These are phyloP conservation scores for Hesperophylax magnus DNA, from an alignment of 1,140 invertebrate genomes.

Conservation along the genomic window DNA sequence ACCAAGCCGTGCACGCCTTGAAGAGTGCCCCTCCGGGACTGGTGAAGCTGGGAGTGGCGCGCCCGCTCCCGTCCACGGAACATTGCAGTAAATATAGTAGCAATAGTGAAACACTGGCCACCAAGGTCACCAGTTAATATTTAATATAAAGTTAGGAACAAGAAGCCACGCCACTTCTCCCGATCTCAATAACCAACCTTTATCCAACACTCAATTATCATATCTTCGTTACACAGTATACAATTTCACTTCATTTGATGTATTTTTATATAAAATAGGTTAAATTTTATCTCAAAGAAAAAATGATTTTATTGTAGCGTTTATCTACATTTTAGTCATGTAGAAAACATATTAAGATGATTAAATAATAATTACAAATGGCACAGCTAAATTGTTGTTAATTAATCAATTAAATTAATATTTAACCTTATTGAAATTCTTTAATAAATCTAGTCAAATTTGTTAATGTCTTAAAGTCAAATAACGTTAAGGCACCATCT, in stretches of 20 bases:
- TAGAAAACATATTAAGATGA: background rate
- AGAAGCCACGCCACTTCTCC: background rate
- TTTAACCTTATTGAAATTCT: conserved; percentile 1
- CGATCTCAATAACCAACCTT: background rate
- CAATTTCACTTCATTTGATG: conserved; percentile 24
- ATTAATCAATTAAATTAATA: background rate
- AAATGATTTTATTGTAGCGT: background rate
- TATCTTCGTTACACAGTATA: conserved; percentile 36
- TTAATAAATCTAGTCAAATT: conserved; percentile 37
- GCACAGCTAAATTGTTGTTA: conserved; percentile 28
- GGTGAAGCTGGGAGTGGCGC: conserved; percentile 81
- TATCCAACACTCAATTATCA: conserved; percentile 31
- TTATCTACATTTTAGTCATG: background rate
- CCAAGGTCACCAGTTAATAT: conserved; percentile 56
- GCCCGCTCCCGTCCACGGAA: conserved; percentile 65
- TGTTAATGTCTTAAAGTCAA: conserved; percentile 10
- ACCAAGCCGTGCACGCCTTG: conserved; percentile 91
- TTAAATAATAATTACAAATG: background rate
- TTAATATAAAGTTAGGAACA: conserved; percentile 21
- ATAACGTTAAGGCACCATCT: conserved; percentile 8
- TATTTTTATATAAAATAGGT: conserved; percentile 36
- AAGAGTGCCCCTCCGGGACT: conserved; percentile 88
- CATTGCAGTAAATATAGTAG: conserved; percentile 63
- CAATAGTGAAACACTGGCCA: conserved; percentile 45
- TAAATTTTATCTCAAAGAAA: conserved; percentile 5